These are phyloP conservation scores for Orthosia gothica DNA, from an alignment of 2,888 invertebrate genomes.

Conservation along the genomic window DNA sequence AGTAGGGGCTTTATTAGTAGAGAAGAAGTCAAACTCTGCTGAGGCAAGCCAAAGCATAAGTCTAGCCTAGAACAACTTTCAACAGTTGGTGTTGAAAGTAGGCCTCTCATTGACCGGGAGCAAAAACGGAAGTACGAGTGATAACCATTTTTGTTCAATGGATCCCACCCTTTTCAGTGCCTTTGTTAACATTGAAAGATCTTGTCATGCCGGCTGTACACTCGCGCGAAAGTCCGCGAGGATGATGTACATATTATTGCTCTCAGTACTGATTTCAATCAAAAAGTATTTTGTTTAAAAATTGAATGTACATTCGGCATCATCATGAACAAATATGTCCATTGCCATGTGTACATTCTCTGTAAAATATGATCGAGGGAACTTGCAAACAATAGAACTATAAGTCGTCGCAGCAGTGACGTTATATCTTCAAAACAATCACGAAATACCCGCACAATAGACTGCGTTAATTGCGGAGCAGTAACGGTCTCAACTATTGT, in stretches of 20 bases:
- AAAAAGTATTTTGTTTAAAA: no score
- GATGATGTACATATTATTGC: no score
- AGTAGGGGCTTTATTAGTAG: neutral
- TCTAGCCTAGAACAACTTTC: neutral
- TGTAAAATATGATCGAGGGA: conserved; percentile 70
- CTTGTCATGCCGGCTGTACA: neutral
- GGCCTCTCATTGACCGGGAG: neutral
- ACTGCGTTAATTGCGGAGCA: conserved; percentile 52
- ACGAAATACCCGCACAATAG: conserved; percentile 55
- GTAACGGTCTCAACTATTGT: conserved; percentile 41
- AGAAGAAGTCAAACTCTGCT: neutral
- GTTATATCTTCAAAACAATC: conserved; percentile 66
- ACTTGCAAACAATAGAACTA: conserved; percentile 70
- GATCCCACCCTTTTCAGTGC: neutral
- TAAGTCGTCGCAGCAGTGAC: conserved; percentile 63
- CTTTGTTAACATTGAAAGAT: neutral
- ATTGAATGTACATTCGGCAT: no score
- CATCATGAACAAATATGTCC: neutral
- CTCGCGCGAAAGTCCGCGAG: no score
- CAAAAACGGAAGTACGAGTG: neutral
- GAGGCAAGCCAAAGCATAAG: neutral
- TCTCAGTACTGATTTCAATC: no score
- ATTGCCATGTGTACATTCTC: conserved; percentile 26
- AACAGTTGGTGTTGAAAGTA: neutral
- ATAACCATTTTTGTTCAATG: neutral